These are phyloP conservation scores for Spilosoma lubricipeda DNA, from an alignment of 2,888 invertebrate genomes.

Conservation along the genomic window DNA sequence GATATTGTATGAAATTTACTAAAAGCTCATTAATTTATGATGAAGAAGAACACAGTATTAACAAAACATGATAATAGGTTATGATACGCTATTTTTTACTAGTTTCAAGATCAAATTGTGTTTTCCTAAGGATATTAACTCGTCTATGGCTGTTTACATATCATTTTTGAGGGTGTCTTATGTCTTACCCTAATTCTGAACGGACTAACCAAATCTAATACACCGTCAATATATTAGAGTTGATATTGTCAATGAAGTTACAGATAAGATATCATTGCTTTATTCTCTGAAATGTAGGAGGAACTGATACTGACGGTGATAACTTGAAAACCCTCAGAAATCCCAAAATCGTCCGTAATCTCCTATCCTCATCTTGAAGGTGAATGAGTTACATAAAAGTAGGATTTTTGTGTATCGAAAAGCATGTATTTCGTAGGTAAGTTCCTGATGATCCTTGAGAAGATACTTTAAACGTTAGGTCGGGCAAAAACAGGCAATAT, in stretches of 20 bases:
- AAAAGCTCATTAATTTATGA: neutral
- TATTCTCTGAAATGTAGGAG: neutral
- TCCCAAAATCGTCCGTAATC: neutral
- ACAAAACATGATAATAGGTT: neutral
- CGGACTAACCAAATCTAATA: neutral
- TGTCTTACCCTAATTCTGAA: neutral
- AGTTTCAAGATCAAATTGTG: neutral
- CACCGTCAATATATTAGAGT: neutral
- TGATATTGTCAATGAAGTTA: neutral
- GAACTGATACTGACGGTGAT: too few species aligned
- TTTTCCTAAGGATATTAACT: constrained; percentile 13
- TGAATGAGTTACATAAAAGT: constrained; percentile 4
- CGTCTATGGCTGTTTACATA: neutral
- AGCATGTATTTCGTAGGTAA: neutral
- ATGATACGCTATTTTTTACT: neutral
- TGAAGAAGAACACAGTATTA: neutral
- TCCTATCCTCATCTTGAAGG: constrained; percentile 3
- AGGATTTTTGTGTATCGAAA: neutral
- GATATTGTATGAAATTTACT: neutral
- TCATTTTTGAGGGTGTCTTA: neutral
- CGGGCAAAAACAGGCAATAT: too few species aligned
- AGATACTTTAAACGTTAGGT: neutral
- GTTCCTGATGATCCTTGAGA: neutral
- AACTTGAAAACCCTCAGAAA: neutral
- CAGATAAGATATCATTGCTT: neutral